Conservation (phyloP, 2,113 vertebrate species). For the Podarcis muralis region DNA sequence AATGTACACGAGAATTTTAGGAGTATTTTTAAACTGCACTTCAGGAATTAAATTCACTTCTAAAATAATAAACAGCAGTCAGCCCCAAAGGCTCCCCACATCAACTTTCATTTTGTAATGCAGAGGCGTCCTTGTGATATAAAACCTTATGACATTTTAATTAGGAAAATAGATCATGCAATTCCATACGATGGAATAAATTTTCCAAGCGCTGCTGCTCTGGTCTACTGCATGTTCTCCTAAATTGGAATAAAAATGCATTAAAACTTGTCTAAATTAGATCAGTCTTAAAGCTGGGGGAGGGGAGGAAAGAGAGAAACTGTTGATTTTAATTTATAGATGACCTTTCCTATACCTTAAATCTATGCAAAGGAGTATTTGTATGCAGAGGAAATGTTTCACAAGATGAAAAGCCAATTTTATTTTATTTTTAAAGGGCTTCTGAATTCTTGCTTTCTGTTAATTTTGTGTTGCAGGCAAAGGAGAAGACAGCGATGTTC, state of each 20-base stretch:
- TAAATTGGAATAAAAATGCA: slow-evolving; percentile 56
- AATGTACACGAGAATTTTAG: slow-evolving; percentile 26
- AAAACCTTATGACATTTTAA: slow-evolving; percentile 61
- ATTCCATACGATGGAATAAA: slow-evolving; percentile 36
- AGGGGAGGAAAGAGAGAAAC: slow-evolving; percentile 16
- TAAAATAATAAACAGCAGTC: slow-evolving; percentile 44
- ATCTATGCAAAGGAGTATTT: slow-evolving; percentile 30
- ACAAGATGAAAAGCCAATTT: slow-evolving; percentile 21
- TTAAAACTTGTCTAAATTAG: slow-evolving; percentile 56
- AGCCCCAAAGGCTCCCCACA: slow-evolving; percentile 22
- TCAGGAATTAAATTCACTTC: slow-evolving; percentile 48
- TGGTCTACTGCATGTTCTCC: slow-evolving; percentile 43
- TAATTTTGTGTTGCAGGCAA: slow-evolving; percentile 76
- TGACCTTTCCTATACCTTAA: slow-evolving; percentile 27
- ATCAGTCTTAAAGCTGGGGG: slow-evolving; percentile 46
- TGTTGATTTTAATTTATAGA: slow-evolving; percentile 18
- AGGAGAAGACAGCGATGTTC: slow-evolving; percentile 93
- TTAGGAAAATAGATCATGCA: slow-evolving; percentile 56
- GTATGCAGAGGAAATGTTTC: neutral
- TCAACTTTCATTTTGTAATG: slow-evolving; percentile 55
- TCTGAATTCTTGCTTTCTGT: slow-evolving; percentile 27
- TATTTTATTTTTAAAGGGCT: neutral
- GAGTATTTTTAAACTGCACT: slow-evolving; percentile 41
- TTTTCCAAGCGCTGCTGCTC: slow-evolving; percentile 52
- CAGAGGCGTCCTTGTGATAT: slow-evolving; percentile 45